Conservation (phyloP, 2,113 vertebrate genomes). For the Pica pica region DNA sequence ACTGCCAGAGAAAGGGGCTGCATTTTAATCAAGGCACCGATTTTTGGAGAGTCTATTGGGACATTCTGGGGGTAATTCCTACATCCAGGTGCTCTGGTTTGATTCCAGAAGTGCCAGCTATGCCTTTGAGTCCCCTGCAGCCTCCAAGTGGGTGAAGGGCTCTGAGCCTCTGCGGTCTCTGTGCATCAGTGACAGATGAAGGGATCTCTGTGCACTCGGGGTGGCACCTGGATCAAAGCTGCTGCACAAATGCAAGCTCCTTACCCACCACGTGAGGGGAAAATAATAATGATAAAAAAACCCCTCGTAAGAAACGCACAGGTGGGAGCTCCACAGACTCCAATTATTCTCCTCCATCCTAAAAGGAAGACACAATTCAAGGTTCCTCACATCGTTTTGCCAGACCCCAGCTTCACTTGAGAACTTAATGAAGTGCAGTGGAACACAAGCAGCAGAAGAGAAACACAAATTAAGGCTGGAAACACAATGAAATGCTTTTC, state of each 20-base stretch:
- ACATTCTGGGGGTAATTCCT: not conserved
- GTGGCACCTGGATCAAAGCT: not conserved
- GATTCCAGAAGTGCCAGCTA: not conserved
- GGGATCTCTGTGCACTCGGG: not conserved
- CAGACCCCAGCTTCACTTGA: not conserved
- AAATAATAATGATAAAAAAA: not conserved
- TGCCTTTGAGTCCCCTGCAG: not conserved
- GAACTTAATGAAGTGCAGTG: not conserved
- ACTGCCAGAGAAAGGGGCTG: not conserved
- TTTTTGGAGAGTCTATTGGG: not conserved
- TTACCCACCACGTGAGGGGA: not conserved
- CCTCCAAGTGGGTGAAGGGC: not conserved
- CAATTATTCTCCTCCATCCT: not conserved
- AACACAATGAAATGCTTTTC: not conserved
- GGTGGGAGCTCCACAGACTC: not conserved
- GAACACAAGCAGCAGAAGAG: not conserved
- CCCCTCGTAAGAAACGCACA: rapidly evolving
- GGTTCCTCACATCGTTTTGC: not conserved
- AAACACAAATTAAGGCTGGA: not conserved
- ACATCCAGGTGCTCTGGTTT: not conserved
- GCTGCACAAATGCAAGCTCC: not conserved
- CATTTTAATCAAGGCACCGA: not conserved
- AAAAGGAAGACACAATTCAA: not conserved
- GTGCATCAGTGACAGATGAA: not conserved
- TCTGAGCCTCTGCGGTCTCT: not conserved